These are phyloP conservation scores for Ypsolopha scabrella DNA, from an alignment of 2,888 invertebrate genomes.

Conservation along the genomic window DNA sequence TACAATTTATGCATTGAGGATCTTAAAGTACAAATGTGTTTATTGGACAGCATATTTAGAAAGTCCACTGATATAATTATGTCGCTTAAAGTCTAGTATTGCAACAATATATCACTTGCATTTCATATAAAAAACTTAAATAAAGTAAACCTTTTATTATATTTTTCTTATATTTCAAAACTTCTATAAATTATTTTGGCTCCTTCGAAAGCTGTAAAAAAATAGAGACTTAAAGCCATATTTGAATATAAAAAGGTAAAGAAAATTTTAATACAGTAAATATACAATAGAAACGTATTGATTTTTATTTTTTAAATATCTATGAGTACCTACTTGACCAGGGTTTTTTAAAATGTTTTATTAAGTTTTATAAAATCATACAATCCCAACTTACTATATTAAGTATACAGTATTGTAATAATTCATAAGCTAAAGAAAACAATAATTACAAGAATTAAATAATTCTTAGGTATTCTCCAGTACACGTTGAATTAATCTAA, in stretches of 20 bases:
- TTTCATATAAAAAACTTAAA: slow-evolving; percentile 26
- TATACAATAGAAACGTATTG: no score
- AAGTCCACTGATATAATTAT: slow-evolving; percentile 23
- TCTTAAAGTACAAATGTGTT: slow-evolving; percentile 16
- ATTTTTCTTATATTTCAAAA: slow-evolving; percentile 8
- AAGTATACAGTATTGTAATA: no score
- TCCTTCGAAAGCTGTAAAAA: no score
- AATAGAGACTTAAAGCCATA: no score
- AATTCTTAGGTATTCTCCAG: slow-evolving; percentile 1
- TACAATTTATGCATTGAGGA: slow-evolving; percentile 10
- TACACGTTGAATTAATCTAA: neutral
- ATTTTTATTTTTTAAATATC: no score
- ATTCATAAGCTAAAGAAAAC: neutral
- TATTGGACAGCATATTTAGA: slow-evolving; percentile 16
- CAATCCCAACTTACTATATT: no score
- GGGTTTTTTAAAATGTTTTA: no score
- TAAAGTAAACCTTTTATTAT: slow-evolving; percentile 16
- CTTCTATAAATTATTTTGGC: slow-evolving; percentile 5
- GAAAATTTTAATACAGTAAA: no score
- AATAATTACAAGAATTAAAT: slow-evolving; percentile 1
- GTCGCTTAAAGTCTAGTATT: slow-evolving; percentile 58
- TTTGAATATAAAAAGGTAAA: no score
- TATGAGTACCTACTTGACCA: no score
- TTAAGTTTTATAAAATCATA: no score
- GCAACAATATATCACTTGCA: slow-evolving; percentile 67